phyloP scores from a whole-genome alignment of 2,113 vertebrate genomes.

The Chamaea fasciata region DNA sequence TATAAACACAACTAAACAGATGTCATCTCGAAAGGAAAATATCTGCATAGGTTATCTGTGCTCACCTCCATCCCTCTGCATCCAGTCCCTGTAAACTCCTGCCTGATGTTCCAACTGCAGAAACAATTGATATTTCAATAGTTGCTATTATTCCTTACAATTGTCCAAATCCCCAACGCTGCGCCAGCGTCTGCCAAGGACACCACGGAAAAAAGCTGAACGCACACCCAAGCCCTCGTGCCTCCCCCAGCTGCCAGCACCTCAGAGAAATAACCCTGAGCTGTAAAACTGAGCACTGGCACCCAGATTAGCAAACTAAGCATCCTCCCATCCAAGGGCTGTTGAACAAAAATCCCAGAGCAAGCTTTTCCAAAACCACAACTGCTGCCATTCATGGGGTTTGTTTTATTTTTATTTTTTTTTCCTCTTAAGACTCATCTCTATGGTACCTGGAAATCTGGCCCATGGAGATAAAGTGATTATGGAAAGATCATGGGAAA shows the following conservation, averaged over 20 bases:
- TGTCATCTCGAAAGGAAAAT: background rate
- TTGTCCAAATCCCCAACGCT: background rate
- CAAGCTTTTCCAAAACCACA: conserved; percentile 50
- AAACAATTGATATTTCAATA: conserved; percentile 3
- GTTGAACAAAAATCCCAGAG: conserved; percentile 37
- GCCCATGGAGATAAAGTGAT: background rate
- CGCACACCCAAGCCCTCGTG: conserved; percentile 40
- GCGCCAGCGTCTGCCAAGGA: background rate
- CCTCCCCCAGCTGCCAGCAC: background rate
- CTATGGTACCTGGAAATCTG: conserved; percentile 62
- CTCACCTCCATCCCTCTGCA: background rate
- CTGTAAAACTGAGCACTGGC: background rate
- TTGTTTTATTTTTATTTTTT: background rate
- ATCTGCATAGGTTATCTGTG: background rate
- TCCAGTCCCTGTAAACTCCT: background rate
- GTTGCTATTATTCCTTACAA: background rate
- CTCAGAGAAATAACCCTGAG: background rate
- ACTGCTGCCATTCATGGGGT: background rate
- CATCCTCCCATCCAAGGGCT: conserved; percentile 19
- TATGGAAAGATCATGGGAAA: background rate
- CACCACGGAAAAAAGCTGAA: conserved; percentile 9
- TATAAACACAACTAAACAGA: background rate
- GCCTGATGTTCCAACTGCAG: background rate
- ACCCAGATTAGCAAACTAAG: conserved; percentile 42
- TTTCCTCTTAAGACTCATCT: background rate